phyloP scores from a whole-genome alignment of 2,888 invertebrate species.

The Horisme vitalbata region DNA sequence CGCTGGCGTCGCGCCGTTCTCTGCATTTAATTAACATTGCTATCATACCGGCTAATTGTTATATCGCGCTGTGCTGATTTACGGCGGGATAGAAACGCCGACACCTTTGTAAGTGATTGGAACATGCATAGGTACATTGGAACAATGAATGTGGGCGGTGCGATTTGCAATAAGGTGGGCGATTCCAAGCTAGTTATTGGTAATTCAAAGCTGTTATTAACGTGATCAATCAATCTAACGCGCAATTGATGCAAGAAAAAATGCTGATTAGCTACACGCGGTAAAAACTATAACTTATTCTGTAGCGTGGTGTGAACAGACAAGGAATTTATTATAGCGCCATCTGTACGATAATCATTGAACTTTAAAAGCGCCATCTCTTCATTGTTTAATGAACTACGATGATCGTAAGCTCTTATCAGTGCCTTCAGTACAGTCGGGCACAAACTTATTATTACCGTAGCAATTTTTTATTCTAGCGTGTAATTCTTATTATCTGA shows the following conservation, averaged over 20 bases:
- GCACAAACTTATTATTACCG: constrained; percentile 10
- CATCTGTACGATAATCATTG: constrained; percentile 17
- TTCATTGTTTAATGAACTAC: constrained; percentile 37
- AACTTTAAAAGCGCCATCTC: constrained; percentile 50
- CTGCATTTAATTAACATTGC: constrained; percentile 82
- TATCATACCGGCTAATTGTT: constrained; percentile 83
- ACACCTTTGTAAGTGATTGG: constrained; percentile 78
- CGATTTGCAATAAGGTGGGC: constrained; percentile 41
- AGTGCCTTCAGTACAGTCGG: constrained; percentile 19
- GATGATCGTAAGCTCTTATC: constrained; percentile 1
- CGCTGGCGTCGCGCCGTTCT: constrained; percentile 61
- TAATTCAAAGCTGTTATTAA: constrained; percentile 20
- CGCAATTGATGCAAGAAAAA: constrained; percentile 10
- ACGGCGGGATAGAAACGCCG: constrained; percentile 72
- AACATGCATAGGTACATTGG: constrained; percentile 57
- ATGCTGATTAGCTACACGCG: not conserved
- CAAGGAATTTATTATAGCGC: constrained; percentile 20
- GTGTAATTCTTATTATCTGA: too few species aligned
- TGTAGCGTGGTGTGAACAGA: constrained; percentile 4
- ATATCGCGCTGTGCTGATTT: constrained; percentile 81
- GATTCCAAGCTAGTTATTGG: constrained; percentile 26
- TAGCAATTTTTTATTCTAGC: too few species aligned
- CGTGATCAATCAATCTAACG: constrained; percentile 23
- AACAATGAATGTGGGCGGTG: constrained; percentile 55
- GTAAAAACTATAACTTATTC: constrained; percentile 2